phyloP scores from a whole-genome alignment of 2,113 vertebrate genomes.

The Hemichromis elongatus region DNA sequence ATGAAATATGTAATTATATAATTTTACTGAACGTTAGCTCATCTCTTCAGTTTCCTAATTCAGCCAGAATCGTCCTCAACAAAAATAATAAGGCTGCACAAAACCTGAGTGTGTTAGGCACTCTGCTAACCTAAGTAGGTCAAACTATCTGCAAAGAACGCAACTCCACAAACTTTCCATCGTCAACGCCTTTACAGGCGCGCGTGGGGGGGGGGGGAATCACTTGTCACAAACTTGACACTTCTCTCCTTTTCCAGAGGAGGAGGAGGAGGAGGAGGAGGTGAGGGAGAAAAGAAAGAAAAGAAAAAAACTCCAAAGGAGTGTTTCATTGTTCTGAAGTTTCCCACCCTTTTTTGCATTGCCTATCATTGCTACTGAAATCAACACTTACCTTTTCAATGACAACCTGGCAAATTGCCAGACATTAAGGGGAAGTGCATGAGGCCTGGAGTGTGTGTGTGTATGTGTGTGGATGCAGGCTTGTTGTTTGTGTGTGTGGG shows the following conservation, averaged over 20 bases:
- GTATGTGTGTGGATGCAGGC: slow-evolving; percentile 4
- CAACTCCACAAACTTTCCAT: slow-evolving; percentile 63
- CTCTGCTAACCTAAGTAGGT: slow-evolving; percentile 63
- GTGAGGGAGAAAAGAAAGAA: slow-evolving; percentile 6
- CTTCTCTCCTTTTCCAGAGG: slow-evolving; percentile 62
- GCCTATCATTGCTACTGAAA: slow-evolving; percentile 85
- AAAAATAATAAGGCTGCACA: neutral
- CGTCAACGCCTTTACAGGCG: slow-evolving; percentile 48
- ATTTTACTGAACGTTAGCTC: neutral
- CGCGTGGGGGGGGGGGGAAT: slow-evolving; percentile 5
- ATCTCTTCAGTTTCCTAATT: neutral
- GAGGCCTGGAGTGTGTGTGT: slow-evolving; percentile 54
- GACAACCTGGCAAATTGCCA: slow-evolving; percentile 96
- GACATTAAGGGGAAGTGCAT: slow-evolving; percentile 90
- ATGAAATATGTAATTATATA: neutral
- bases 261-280: neutral
- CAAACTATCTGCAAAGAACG: slow-evolving; percentile 65
- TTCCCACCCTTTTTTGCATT: slow-evolving; percentile 79
- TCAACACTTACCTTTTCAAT: slow-evolving; percentile 96
- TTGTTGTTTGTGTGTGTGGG: neutral
- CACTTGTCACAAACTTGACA: slow-evolving; percentile 75
- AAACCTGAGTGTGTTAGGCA: neutral
- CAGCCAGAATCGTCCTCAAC: neutral
- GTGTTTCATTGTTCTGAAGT: slow-evolving; percentile 91
- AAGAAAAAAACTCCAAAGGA: slow-evolving; percentile 58